Evolutionary conservation across 2,797 vertebrate genomes (phyloP).

Genomic region (Muraenolepis orangiensis): DNA sequence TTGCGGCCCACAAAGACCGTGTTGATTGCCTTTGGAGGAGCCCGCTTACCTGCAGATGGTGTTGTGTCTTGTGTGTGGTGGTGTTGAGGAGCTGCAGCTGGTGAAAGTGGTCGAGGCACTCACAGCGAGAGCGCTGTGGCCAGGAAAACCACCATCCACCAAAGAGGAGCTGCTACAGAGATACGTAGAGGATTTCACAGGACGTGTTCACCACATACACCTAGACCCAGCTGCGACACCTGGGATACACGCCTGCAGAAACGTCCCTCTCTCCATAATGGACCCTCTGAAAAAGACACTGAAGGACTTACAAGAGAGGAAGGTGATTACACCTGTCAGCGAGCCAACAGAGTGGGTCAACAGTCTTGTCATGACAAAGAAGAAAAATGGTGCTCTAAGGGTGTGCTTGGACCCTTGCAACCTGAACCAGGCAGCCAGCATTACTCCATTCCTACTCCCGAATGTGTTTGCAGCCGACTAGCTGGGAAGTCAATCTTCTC

Average conservation of each 20-base stretch:
- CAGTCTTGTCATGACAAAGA: slow-evolving; percentile 32
- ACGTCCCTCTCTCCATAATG: too few relatives aligned
- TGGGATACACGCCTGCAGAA: too few relatives aligned
- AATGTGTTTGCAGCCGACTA: slow-evolving; percentile 32
- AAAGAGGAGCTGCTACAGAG: slow-evolving; percentile 17
- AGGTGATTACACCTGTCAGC: slow-evolving; percentile 12
- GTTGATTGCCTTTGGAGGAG: not conserved
- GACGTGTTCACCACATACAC: too few relatives aligned
- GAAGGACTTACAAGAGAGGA: too few relatives aligned
- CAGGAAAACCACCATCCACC: slow-evolving; percentile 12
- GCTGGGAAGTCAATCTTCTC: slow-evolving; percentile 23
- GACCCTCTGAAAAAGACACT: not conserved
- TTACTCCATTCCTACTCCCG: slow-evolving; percentile 25
- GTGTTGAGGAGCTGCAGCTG: too few relatives aligned
- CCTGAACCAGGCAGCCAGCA: slow-evolving; percentile 47
- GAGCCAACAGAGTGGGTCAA: slow-evolving; percentile 33
- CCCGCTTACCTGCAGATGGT: not conserved
- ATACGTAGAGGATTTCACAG: too few relatives aligned
- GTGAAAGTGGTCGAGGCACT: too few relatives aligned
- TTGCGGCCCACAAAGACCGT: not conserved
- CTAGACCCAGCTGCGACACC: too few relatives aligned
- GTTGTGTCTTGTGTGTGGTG: too few relatives aligned
- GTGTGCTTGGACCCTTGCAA: slow-evolving; percentile 35
- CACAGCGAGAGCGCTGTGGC: too few relatives aligned
- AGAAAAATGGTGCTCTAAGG: slow-evolving; percentile 18